Percentiles rank a stretch among this genome's conserved stretches.
Evolutionary conservation across 1,140 invertebrate genomes (phyloP).

Genomic region (Rhizoglyphus robini): DNA sequence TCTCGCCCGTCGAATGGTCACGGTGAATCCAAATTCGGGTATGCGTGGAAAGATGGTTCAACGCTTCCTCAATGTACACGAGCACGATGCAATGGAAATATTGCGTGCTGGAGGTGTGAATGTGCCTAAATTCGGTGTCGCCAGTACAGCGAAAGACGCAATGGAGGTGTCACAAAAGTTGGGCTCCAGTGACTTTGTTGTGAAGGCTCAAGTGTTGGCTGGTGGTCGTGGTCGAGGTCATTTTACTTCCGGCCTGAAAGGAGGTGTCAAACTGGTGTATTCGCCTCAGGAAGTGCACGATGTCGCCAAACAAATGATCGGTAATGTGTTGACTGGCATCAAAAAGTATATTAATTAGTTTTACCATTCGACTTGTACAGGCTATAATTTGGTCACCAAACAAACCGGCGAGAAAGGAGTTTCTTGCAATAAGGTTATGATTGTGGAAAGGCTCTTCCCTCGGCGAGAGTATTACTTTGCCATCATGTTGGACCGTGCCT

Average conservation of each 20-base stretch:
- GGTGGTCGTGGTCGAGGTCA: conserved; percentile 84
- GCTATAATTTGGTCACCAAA: conserved; percentile 74
- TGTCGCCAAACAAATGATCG: conserved; percentile 74
- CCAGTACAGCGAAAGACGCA: conserved; percentile 68
- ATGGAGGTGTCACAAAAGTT: conserved; percentile 54
- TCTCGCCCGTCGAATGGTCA: conserved; percentile 1
- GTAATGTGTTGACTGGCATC: conserved; percentile 30
- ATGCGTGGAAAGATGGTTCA: not conserved
- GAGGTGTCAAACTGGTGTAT: conserved; percentile 78
- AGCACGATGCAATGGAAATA: conserved; percentile 79
- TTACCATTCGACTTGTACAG: not conserved
- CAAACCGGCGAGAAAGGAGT: conserved; percentile 85
- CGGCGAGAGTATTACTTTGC: conserved; percentile 91
- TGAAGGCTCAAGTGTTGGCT: conserved; percentile 94
- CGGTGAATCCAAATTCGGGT: not conserved
- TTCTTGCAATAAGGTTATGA: conserved; percentile 80
- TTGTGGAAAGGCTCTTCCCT: conserved; percentile 84
- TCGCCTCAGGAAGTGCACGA: conserved; percentile 75
- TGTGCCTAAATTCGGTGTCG: conserved; percentile 84
- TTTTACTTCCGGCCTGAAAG: conserved; percentile 81
- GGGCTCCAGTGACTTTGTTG: conserved; percentile 45
- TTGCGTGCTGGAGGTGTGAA: conserved; percentile 70
- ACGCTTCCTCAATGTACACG: conserved; percentile 66
- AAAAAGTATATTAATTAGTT: not conserved
- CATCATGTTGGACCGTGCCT: conserved; percentile 89